Evolutionary conservation across 2,888 invertebrate species (phyloP), one percentile per base, ranked within the genome.

Genomic region (Pyrrhosoma nymphula): DNA sequence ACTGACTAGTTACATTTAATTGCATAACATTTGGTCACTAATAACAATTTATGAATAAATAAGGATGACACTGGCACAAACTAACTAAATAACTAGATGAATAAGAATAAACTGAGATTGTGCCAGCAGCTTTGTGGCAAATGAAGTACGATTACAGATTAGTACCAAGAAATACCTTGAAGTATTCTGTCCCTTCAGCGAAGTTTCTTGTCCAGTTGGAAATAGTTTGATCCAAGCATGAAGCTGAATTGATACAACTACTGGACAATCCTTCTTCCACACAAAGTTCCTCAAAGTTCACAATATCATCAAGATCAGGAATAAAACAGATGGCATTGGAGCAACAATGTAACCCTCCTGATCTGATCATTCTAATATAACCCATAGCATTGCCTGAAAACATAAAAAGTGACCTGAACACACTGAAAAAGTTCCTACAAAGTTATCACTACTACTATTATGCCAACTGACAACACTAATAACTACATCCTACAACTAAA

Each of bases 311-410:
- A 56, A 99, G 97, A 96, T 98, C 98, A 0, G 99, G 99, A 96
- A 99, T 97, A 97, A 99, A 99, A 55, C 98, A 98, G 82, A 99
- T 98, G 0, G 99, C 99, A 96, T 99, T 98, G 16, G 99, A 98
- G 96, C 99, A 98, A 96, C 99, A 99, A 96, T 99, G 98, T 90
- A 99, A 97, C 10, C 99, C 99, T 35, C 99, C 99, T 0, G 99
- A 99, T 95, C 99, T 98, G 95, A 99, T 98, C 97, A 99, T 98
- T 95, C 99, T 98, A 10, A 99, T 98, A 96, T 99, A 99, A 3
- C 99, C 99, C 98, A 99, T 98, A 0, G 99, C 99, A 97, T 99
- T 99, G 30, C 98, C 98, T 98, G 96, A 63, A 96, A 95, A 14
- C 35, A 35, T 88, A n/a, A 89, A 18, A 39, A 89, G 56, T 89